phyloP scores from a whole-genome alignment of 2,113 vertebrate genomes.

The Illadopsis cleaveri region DNA sequence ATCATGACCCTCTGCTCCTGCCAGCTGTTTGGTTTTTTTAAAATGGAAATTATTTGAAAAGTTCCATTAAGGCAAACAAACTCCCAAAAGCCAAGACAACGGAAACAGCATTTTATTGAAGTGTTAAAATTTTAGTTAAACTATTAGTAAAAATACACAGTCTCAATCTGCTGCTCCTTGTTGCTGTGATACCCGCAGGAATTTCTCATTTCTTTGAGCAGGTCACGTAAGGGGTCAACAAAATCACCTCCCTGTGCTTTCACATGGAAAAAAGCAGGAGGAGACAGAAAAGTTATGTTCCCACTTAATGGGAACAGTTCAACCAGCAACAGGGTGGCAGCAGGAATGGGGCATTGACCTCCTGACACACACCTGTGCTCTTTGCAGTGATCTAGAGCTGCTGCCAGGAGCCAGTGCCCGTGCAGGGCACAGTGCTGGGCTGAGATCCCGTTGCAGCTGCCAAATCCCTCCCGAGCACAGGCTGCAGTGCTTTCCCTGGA shows the following conservation, averaged over 20 bases:
- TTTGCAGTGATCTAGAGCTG: neutral
- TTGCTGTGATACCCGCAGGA: neutral
- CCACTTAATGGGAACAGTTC: neutral
- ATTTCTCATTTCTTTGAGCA: neutral
- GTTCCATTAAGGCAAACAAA: neutral
- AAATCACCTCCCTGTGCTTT: neutral
- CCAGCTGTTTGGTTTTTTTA: neutral
- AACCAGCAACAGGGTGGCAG: neutral
- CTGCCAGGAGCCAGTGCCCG: neutral
- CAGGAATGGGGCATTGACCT: accelerated
- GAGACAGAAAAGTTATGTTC: neutral
- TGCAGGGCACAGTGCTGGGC: neutral
- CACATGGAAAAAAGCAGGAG: neutral
- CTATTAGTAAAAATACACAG: neutral
- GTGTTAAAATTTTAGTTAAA: neutral
- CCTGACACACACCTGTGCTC: neutral
- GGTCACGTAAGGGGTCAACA: neutral
- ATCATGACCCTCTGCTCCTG: neutral
- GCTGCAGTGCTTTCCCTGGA: neutral
- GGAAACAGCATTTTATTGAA: neutral
- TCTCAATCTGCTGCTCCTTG: neutral
- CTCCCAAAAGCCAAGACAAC: neutral
- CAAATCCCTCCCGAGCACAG: accelerated
- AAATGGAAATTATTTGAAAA: neutral
- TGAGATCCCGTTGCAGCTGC: accelerated